Percentiles rank a stretch among this genome's conserved stretches.
Evolutionary conservation across 2,113 vertebrate genomes (phyloP).

Genomic region (Neodon shergylaensis): DNA sequence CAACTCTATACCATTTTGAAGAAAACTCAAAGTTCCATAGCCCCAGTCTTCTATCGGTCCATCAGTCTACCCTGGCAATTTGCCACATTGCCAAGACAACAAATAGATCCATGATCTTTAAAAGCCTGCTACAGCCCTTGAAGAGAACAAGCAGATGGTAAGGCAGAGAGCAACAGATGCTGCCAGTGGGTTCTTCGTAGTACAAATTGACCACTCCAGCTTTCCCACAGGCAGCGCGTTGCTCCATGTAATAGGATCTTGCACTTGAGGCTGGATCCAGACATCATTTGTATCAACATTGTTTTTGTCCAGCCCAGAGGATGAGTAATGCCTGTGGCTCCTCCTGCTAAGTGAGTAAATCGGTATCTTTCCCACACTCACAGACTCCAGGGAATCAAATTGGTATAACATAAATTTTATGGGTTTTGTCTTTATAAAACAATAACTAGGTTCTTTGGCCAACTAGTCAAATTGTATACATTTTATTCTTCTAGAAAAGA

Average conservation of each 20-base stretch:
- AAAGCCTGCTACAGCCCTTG: neutral
- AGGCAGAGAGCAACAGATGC: neutral
- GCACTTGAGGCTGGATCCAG: neutral
- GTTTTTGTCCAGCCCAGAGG: neutral
- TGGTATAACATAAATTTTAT: neutral
- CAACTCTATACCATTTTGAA: neutral
- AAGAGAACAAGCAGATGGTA: neutral
- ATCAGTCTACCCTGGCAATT: neutral
- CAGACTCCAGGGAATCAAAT: neutral
- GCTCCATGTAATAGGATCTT: neutral
- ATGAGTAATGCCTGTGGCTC: neutral
- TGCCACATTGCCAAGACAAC: neutral
- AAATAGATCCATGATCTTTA: neutral
- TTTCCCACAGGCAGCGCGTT: neutral
- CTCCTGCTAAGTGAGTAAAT: neutral
- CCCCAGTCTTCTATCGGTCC: fast-evolving
- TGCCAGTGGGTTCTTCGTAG: neutral
- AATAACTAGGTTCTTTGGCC: neutral
- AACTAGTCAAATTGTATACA: neutral
- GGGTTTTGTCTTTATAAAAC: neutral
- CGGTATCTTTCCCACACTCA: neutral
- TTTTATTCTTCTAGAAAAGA: neutral
- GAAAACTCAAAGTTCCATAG: neutral
- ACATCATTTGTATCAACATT: neutral
- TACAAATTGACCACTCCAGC: neutral